These are phyloP conservation scores for Homarus americanus DNA, from an alignment of 1,140 invertebrate genomes.

Conservation along the genomic window DNA sequence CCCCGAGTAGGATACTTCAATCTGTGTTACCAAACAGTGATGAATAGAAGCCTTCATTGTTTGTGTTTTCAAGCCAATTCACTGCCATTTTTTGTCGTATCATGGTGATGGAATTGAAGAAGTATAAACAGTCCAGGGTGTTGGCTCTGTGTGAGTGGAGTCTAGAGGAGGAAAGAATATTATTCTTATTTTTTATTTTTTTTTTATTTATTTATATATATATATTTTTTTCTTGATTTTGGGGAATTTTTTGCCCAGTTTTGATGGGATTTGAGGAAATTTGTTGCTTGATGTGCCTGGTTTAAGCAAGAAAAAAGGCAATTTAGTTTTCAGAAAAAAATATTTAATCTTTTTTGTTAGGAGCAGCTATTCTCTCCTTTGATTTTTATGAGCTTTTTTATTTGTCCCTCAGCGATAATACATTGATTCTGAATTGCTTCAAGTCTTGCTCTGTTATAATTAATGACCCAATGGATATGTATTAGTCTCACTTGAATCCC, in stretches of 20 bases:
- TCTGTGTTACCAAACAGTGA: conserved; percentile 72
- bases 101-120: conserved; percentile 59
- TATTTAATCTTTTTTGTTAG: conserved; percentile 49
- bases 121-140: conserved; percentile 60
- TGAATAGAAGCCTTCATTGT: conserved; percentile 69
- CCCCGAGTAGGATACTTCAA: conserved; percentile 70
- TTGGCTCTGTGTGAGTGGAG: conserved; percentile 45
- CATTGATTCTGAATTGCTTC: conserved; percentile 46
- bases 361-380: conserved; percentile 35
- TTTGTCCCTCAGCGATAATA: conserved; percentile 9
- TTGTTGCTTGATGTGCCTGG: conserved; percentile 62
- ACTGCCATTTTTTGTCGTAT: conserved; percentile 73
- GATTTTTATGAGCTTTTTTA: conserved; percentile 19
- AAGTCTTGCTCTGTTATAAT: conserved; percentile 41
- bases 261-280: conserved; percentile 61
- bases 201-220: conserved; percentile 2
- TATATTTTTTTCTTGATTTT: conserved; percentile 27
- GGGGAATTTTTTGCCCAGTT: conserved; percentile 28
- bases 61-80: conserved; percentile 72
- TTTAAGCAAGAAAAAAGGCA: conserved; percentile 47
- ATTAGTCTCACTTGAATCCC: conserved; percentile 35
- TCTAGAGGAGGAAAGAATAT: not conserved
- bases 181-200: conserved; percentile 41
- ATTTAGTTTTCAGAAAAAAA: conserved; percentile 56
- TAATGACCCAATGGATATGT: conserved; percentile 39